A percentile compares a stretch with the other conserved stretches of the same genome.
phyloP scores from a whole-genome alignment of 1,140 invertebrate genomes.

The Pinna nobilis region DNA sequence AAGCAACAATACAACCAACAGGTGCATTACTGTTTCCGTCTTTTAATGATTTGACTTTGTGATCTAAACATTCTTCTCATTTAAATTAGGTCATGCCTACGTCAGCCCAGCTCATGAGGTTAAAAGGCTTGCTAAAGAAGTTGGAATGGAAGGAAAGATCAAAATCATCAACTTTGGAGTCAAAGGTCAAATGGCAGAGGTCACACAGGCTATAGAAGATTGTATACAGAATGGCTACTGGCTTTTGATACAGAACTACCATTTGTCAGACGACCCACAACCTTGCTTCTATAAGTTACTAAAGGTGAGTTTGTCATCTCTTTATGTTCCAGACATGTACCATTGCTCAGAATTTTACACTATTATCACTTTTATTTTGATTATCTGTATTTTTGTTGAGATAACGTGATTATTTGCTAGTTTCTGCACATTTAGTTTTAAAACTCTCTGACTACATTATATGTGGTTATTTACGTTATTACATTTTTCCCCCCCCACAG shows the following conservation, averaged over 20 bases:
- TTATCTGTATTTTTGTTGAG: too few relatives aligned
- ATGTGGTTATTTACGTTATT: neutral
- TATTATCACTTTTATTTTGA: too few relatives aligned
- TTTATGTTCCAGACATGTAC: neutral
- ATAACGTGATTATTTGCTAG: neutral
- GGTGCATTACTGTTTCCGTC: too few relatives aligned
- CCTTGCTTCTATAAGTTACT: conserved; percentile 59
- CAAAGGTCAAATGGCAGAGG: conserved; percentile 55
- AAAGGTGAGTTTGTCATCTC: conserved; percentile 52
- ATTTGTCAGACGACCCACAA: conserved; percentile 62
- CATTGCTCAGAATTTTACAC: too few relatives aligned
- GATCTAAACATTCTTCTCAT: too few relatives aligned
- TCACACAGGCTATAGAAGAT: conserved; percentile 63
- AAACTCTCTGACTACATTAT: neutral
- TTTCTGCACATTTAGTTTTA: too few relatives aligned
- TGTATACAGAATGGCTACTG: conserved; percentile 70
- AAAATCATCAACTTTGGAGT: conserved; percentile 69
- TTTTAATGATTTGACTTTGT: too few relatives aligned
- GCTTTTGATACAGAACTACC: conserved; percentile 72
- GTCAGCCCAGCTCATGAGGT: conserved; percentile 66
- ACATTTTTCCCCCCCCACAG: conserved; percentile 1
- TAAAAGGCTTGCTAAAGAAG: conserved; percentile 66
- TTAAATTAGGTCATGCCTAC: conserved; percentile 66
- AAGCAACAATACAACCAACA: too few relatives aligned
- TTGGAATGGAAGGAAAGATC: conserved; percentile 70